Evolutionary conservation across 2,888 invertebrate species (phyloP).

Genomic region (Tineola bisselliella): DNA sequence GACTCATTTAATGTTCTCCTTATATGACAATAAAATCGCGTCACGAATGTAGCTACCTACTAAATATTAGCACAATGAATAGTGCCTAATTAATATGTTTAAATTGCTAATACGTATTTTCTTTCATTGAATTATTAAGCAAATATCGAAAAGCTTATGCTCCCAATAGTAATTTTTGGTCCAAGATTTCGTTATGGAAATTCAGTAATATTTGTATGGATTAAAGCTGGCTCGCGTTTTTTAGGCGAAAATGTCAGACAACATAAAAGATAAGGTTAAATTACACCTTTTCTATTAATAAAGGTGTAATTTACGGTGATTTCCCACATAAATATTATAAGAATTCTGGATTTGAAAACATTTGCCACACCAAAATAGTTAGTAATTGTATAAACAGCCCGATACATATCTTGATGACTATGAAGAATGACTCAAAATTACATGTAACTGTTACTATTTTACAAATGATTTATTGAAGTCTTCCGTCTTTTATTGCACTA

Average conservation of each 20-base stretch:
- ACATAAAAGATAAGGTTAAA: no score
- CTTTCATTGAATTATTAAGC: no score
- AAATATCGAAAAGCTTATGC: no score
- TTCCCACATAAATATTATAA: no score
- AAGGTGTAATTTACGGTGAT: no score
- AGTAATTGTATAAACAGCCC: not conserved
- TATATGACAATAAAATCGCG: not conserved
- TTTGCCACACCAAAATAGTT: not conserved
- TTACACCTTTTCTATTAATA: no score
- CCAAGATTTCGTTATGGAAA: no score
- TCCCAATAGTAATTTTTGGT: no score
- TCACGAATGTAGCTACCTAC: not conserved
- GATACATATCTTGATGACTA: not conserved
- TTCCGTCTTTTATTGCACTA: not conserved
- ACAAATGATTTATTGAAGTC: not conserved
- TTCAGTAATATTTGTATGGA: no score
- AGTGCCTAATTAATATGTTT: not conserved
- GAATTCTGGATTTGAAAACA: not conserved
- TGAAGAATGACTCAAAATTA: not conserved
- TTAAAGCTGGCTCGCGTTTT: no score
- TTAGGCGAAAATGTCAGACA: no score
- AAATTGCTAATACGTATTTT: not conserved
- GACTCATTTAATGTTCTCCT: not conserved
- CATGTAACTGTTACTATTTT: not conserved
- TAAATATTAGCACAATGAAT: not conserved